Evolutionary conservation across 2,113 vertebrate species (phyloP).

Genomic region (Psittacara wagleri): DNA sequence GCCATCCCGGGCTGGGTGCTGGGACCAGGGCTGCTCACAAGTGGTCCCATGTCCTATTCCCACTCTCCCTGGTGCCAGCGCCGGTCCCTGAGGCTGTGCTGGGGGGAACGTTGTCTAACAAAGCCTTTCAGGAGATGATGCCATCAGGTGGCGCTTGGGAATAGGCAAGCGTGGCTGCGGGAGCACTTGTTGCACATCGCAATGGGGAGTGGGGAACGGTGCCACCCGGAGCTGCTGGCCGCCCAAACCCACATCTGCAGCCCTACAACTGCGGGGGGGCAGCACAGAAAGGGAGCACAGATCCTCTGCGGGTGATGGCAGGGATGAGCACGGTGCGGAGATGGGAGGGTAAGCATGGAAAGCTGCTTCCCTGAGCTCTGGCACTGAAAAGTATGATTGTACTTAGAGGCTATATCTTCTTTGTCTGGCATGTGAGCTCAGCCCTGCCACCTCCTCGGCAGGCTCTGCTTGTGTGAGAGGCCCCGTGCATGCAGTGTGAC

Average conservation of each 20-base stretch:
- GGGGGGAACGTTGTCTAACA: neutral
- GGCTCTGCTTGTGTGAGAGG: neutral
- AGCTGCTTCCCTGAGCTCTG: neutral
- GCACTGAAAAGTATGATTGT: neutral
- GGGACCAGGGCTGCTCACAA: neutral
- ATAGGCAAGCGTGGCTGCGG: neutral
- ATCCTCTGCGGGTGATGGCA: neutral
- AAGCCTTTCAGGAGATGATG: neutral
- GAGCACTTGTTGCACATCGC: neutral
- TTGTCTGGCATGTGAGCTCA: neutral
- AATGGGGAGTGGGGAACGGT: neutral
- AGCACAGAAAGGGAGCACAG: neutral
- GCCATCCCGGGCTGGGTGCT: neutral
- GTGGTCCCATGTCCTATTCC: accelerated
- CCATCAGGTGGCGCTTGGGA: constrained; percentile 39
- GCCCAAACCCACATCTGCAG: accelerated
- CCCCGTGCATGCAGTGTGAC: accelerated
- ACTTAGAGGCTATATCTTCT: neutral
- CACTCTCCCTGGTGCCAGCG: neutral
- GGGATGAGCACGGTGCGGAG: neutral
- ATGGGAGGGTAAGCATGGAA: neutral
- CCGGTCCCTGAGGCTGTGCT: accelerated
- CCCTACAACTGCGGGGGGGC: accelerated
- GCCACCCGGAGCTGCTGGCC: neutral
- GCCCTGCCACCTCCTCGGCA: neutral